Conservation (phyloP, 1,140 invertebrate species). For the Homalodisca vitripennis region DNA sequence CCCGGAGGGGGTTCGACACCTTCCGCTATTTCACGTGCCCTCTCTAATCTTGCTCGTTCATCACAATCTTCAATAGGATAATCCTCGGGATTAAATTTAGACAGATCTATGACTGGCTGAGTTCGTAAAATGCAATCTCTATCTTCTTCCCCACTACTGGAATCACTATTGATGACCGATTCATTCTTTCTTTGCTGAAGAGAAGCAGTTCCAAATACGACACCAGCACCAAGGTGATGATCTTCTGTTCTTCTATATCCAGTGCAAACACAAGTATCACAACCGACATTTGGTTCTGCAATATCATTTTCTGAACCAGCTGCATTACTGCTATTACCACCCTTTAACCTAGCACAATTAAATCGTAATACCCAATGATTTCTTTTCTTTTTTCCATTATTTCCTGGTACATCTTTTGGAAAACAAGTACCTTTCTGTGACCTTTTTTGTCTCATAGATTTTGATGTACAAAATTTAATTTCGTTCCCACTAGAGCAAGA, state of each 20-base stretch:
- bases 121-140: constrained; percentile 12
- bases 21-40: constrained; percentile 73
- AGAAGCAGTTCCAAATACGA: constrained; percentile 52
- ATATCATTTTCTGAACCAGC: constrained; percentile 50
- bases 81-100: constrained; percentile 59
- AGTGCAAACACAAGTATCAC: constrained; percentile 57
- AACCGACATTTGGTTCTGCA: constrained; percentile 48
- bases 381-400: constrained; percentile 51
- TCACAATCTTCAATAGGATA: constrained; percentile 70
- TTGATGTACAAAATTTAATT: constrained; percentile 29
- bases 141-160: constrained; percentile 27
- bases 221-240: constrained; percentile 52
- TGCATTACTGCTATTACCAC: constrained; percentile 49
- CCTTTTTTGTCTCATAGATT: constrained; percentile 27
- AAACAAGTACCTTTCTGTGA: constrained; percentile 6
- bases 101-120: constrained; percentile 56
- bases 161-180: constrained; percentile 28
- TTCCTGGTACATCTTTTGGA: constrained; percentile 20
- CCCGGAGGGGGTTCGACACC: constrained; percentile 68
- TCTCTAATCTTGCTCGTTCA: constrained; percentile 63
- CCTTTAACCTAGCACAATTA: constrained; percentile 57
- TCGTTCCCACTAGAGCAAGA: constrained; percentile 2
- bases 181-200: constrained; percentile 42
- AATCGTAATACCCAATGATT: constrained; percentile 63
- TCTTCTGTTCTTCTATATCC: constrained; percentile 59